These are phyloP conservation scores for Astyanax mexicanus DNA, from an alignment of 2,797 vertebrate genomes.

Conservation along the genomic window DNA sequence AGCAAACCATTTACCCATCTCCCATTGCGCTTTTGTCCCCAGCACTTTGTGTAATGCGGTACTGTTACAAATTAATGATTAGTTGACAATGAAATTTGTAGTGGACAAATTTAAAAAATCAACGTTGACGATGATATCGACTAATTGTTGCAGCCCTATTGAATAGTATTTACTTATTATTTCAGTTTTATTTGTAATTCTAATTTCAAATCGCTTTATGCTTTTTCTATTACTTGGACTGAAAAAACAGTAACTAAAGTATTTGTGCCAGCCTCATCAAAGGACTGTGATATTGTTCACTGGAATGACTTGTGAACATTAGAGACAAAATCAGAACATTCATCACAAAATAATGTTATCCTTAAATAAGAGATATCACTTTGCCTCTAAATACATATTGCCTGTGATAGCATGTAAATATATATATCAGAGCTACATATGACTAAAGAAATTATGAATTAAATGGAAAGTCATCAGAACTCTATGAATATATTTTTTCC, in stretches of 20 bases:
- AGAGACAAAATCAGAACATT: not conserved
- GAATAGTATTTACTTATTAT: too few species aligned
- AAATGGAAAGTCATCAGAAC: slow-evolving; percentile 10
- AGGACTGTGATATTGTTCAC: not conserved
- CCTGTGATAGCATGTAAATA: slow-evolving; percentile 18
- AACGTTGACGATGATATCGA: too few species aligned
- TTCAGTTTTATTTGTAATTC: too few species aligned
- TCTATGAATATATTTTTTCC: slow-evolving; percentile 14
- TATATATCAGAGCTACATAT: not conserved
- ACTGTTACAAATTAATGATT: too few species aligned
- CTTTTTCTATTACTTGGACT: slow-evolving; percentile 3
- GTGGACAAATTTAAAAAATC: too few species aligned
- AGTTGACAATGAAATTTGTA: too few species aligned
- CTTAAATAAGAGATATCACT: slow-evolving; percentile 9
- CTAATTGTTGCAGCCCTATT: too few species aligned
- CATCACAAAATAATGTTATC: slow-evolving; percentile 6
- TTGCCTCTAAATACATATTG: slow-evolving; percentile 1
- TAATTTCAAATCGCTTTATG: too few species aligned
- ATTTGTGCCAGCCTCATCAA: slow-evolving; percentile 26
- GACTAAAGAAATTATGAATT: slow-evolving; percentile 22
- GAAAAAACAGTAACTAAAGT: not conserved
- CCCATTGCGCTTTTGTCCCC: too few species aligned
- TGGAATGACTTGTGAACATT: slow-evolving; percentile 10
- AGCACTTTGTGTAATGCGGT: too few species aligned
- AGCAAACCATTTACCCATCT: too few species aligned